Evolutionary conservation across 2,888 invertebrate species (phyloP), one percentile per base, ranked within the genome.

Genomic region (Volucella inflata): DNA sequence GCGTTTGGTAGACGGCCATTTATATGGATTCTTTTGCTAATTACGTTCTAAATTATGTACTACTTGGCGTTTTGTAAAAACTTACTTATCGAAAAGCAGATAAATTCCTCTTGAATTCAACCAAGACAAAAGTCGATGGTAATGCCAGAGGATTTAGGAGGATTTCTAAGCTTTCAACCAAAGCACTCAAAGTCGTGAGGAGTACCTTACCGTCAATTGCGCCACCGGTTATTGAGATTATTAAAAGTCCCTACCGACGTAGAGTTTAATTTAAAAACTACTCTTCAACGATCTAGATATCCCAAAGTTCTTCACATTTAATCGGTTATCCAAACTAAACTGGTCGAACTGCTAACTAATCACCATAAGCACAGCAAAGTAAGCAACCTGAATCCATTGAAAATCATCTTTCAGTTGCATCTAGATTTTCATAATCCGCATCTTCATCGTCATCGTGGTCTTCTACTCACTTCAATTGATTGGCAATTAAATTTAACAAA

Each of bases 401-500:
- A 36, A 30, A 30, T 30, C 30, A 6, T 30, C 16, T 16, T 12
- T 40, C 0, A 21, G 53, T 16, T 38, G 59, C 38, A 40, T 48
- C 21, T 71, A 16, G 42, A 44, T 42, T 38, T 55, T 59, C 48
- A 50, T 51, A 21, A 72, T 78, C 55, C 36, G 12, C 21, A 9
- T 57, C 71, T 57, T 59, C 65, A 14, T 68, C 46, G 48, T 65
- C 72, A 65, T 55, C 64, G 59, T 76, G 21, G 59, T 59, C 65
- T 51, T 71, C 60, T 59, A 81, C 77, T 62, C 67, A 85, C 85
- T 85, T 77, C 57, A 81, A 77, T 71, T 85, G 81, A 80, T 81
- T 85, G 81, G 81, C 77, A 85, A 80, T 85, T 77, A 72, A 77
- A 77, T 81, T 85, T 30, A 6, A 30, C 30, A 30, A 30, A 30